Base-by-base conservation (phyloP, 2,888 invertebrate genomes). In the Helicoverpa assulta region DNA sequence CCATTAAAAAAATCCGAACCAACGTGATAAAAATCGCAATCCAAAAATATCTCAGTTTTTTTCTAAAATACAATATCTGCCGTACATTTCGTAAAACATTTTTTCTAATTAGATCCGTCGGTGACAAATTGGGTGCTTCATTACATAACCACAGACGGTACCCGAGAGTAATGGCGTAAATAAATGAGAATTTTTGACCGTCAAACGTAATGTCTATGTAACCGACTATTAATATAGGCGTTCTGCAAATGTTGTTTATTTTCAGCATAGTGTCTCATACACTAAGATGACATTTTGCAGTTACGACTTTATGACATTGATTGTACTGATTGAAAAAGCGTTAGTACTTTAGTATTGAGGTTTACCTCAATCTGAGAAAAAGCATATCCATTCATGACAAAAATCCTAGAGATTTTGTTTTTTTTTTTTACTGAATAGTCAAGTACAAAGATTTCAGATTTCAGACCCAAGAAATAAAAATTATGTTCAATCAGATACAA, bases 41-140 rank as follows among this genome's bases (percentile, higher is more conserved):
- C 14, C 14, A 43, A 43, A 14, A 47, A n/a, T 47, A 47, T 47
- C n/a, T n/a, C 43, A 16, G 40, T 4, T 2, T 5, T 43, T 5
- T 47, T 47, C n/a, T 7, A 6, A 47, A 47, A 47, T 47, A 47
- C 55, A 56, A 52, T 21, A 21, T 3, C n/a, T 52, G 51, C 18
- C 26, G n/a, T 66, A 37, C 29, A 80, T 61, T 60, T 57, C n/a
- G 56, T 52, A 5, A 67, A 55, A 61, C 10, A 61, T 76, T 81
- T 71, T 76, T 70, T 68, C 50, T 69, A 73, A 73, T 81, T 71
- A 61, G 37, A 71, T 68, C 56, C 55, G 47, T 37, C 47, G 52
- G 52, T 81, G 57, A 81, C 69, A 81, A 83, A 81, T 83, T 73
- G 70, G 59, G 66, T 58, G 70, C 81, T 73, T 81, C 73, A 81